phyloP scores from a whole-genome alignment of 1,140 invertebrate species.

The Cepaea nemoralis region DNA sequence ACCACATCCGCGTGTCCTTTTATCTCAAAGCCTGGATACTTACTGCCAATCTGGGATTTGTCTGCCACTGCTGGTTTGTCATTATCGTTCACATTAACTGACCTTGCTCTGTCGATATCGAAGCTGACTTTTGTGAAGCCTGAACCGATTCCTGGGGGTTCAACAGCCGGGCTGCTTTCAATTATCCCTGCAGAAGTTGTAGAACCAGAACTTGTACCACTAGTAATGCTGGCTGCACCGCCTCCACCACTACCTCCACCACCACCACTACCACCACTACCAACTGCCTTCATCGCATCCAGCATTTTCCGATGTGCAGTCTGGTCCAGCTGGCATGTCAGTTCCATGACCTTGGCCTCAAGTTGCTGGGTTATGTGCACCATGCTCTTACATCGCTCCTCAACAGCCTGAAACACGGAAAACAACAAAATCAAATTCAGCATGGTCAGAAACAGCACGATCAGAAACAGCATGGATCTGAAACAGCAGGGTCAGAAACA shows the following conservation, averaged over 20 bases:
- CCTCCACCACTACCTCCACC: not conserved
- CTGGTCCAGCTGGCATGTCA: constrained; percentile 55
- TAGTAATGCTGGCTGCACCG: not conserved
- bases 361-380: constrained; percentile 57
- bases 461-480: no score
- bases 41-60: not conserved
- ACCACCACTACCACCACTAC: not conserved
- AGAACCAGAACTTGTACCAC: not conserved
- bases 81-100: not conserved
- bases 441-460: no score
- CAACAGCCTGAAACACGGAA: constrained; percentile 53
- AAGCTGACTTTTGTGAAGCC: not conserved
- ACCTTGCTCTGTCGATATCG: not conserved
- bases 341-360: constrained; percentile 53
- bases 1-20: not conserved
- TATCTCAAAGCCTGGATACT: not conserved
- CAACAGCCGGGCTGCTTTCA: not conserved
- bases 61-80: not conserved
- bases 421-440: not conserved
- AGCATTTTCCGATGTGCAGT: constrained; percentile 12
- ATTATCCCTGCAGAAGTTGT: not conserved
- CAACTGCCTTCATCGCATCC: not conserved
- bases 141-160: not conserved
- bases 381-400: constrained; percentile 58
- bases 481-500: no score